Percentiles rank a stretch among this genome's conserved stretches.
Conservation (phyloP, 2,113 vertebrate species). For the Mesitornis unicolor region DNA sequence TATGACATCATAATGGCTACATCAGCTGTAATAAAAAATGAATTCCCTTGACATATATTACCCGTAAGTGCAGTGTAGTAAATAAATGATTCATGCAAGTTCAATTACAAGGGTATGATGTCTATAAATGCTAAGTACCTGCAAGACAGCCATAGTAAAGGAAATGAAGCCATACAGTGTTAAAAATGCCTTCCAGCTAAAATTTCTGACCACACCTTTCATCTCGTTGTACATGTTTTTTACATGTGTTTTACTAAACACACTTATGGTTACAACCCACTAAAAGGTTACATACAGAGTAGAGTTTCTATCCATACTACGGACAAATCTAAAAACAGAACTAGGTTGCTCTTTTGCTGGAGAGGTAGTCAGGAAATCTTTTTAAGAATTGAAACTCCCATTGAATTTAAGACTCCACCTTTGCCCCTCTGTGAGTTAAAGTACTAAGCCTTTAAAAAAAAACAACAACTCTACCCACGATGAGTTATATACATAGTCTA, state of each 20-base stretch:
- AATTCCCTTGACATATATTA: conserved; percentile 56
- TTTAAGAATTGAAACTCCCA: not conserved
- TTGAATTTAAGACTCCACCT: not conserved
- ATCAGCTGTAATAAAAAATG: conserved; percentile 59
- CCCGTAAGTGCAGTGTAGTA: conserved; percentile 28
- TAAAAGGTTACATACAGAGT: not conserved
- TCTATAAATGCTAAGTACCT: conserved; percentile 54
- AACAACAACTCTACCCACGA: not conserved
- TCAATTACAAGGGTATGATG: conserved; percentile 54
- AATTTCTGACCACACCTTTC: conserved; percentile 6
- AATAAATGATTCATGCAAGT: conserved; percentile 68
- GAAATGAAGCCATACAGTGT: conserved; percentile 34
- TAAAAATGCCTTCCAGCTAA: conserved; percentile 41
- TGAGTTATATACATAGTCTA: not conserved
- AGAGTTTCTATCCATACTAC: not conserved
- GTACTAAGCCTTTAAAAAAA: not conserved
- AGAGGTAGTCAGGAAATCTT: not conserved
- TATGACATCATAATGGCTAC: conserved; percentile 59
- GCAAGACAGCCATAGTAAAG: conserved; percentile 49
- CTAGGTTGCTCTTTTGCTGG: not conserved
- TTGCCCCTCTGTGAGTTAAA: not conserved
- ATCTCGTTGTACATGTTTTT: not conserved
- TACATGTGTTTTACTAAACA: not conserved
- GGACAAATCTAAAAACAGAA: conserved; percentile 5
- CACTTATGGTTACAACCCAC: not conserved